These are phyloP conservation scores for Peribatodes rhomboidaria DNA, from an alignment of 2,888 invertebrate species.

Conservation along the genomic window DNA sequence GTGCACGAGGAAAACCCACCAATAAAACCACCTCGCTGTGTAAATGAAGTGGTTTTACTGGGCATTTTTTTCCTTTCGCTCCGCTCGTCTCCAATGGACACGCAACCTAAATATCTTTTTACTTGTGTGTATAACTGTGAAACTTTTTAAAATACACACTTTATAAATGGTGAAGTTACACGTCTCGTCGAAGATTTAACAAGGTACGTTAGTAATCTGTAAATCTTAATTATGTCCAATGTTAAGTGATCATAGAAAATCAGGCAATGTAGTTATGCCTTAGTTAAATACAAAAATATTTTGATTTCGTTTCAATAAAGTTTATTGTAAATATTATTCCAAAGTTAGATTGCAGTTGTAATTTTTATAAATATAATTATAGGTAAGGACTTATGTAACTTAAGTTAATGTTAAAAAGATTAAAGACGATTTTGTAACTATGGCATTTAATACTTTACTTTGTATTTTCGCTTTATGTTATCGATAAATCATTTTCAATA, in stretches of 20 bases:
- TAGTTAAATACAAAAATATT: conserved; percentile 18
- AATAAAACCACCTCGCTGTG: too few species aligned
- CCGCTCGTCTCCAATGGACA: too few species aligned
- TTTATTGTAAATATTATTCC: conserved; percentile 27
- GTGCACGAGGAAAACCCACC: too few species aligned
- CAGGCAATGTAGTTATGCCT: conserved; percentile 25
- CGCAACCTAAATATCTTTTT: too few species aligned
- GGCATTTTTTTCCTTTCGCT: too few species aligned
- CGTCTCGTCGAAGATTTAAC: background rate
- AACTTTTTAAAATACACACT: too few species aligned
- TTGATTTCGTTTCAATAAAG: background rate
- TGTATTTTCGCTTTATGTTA: background rate
- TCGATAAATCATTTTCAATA: background rate
- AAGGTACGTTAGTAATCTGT: conserved; percentile 2
- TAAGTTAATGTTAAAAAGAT: background rate
- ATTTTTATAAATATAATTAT: conserved; percentile 18
- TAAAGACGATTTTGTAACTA: background rate
- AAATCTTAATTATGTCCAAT: conserved; percentile 25
- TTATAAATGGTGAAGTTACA: background rate
- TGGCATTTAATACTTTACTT: background rate
- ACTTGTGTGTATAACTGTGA: too few species aligned
- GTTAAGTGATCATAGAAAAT: conserved; percentile 24
- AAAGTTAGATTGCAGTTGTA: conserved; percentile 16
- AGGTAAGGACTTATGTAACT: background rate
- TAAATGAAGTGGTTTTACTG: too few species aligned